Conservation (phyloP, 2,113 vertebrate species). For the Coracopsis vasa region DNA sequence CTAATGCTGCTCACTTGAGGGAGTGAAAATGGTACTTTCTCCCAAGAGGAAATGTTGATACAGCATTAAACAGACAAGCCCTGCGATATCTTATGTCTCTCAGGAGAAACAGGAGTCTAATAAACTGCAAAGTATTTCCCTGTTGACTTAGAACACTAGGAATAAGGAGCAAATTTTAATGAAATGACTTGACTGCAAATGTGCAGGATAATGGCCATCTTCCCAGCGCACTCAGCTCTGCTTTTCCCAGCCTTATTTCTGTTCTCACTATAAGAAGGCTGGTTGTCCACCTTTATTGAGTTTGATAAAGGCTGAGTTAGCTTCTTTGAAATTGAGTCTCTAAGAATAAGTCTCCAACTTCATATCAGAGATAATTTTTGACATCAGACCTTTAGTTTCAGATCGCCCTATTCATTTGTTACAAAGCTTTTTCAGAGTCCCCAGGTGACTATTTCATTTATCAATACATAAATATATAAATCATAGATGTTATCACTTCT, state of each 20-base stretch:
- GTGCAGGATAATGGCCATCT: not conserved
- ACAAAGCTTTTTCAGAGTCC: not conserved
- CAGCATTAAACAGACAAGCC: conserved; percentile 52
- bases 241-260: not conserved
- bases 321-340: not conserved
- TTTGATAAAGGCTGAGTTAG: not conserved
- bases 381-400: not conserved
- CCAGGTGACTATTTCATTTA: not conserved
- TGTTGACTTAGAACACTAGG: conserved; percentile 28
- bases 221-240: not conserved
- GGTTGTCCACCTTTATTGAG: not conserved
- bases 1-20: conserved; percentile 59
- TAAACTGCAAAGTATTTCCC: conserved; percentile 25
- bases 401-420: not conserved
- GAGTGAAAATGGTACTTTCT: conserved; percentile 53
- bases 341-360: not conserved
- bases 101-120: conserved; percentile 25
- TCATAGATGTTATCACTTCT: not conserved
- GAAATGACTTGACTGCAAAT: conserved; percentile 1
- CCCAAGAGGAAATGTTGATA: conserved; percentile 28
- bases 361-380: not conserved
- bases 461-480: not conserved
- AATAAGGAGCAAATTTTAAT: conserved; percentile 36
- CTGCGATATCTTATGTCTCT: conserved; percentile 18
- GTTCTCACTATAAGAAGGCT: not conserved